These are phyloP conservation scores for Zoanthus gigantus DNA, from an alignment of 92 coral and sea anemone species.

Conservation along the genomic window DNA sequence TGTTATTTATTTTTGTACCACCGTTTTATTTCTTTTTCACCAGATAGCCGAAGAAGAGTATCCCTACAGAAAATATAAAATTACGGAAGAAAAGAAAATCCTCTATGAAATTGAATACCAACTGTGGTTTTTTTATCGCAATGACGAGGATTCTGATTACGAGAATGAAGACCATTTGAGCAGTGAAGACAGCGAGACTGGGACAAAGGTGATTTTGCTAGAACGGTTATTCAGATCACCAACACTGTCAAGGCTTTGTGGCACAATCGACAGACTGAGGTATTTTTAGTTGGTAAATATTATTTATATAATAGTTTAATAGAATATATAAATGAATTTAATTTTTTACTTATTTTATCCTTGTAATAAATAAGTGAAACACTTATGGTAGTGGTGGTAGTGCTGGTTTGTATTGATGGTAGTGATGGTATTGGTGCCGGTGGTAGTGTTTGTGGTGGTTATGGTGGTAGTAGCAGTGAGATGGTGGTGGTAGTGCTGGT, in stretches of 20 bases:
- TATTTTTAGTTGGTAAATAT: neutral
- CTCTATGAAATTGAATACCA: conserved; percentile 75
- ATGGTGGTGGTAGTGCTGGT: no score
- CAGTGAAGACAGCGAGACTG: conserved; percentile 14
- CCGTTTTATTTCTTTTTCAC: neutral
- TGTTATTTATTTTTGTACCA: neutral
- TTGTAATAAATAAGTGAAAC: no score
- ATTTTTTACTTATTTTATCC: no score
- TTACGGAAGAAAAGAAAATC: conserved; percentile 75
- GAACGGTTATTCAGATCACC: conserved; percentile 72
- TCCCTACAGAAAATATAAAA: conserved; percentile 72
- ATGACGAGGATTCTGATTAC: conserved; percentile 37
- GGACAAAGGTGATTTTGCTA: conserved; percentile 62
- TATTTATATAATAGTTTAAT: no score
- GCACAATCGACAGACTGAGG: conserved; percentile 69
- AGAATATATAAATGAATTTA: no score
- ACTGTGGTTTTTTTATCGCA: conserved; percentile 71
- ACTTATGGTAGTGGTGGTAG: no score
- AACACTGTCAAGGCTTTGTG: conserved; percentile 72
- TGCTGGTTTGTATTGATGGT: no score
- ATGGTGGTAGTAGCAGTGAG: no score
- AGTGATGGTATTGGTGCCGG: no score
- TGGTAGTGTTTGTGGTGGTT: no score
- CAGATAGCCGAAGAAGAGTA: conserved; percentile 73
- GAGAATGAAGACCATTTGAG: conserved; percentile 30